Evolutionary conservation across 2,888 invertebrate species (phyloP).

Genomic region (Lasioglossum vierecki): DNA sequence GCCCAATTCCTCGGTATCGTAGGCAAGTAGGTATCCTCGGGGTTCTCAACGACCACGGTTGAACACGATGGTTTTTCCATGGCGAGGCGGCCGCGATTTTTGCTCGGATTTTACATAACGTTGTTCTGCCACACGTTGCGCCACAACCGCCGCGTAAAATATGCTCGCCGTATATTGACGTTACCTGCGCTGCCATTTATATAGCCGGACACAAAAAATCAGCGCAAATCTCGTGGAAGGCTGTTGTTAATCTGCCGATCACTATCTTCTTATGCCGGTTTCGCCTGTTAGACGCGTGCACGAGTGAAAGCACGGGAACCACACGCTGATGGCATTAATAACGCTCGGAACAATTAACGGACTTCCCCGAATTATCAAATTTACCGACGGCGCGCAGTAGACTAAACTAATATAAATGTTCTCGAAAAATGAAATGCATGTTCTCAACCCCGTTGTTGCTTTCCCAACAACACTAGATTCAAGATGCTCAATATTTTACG

Average conservation of each 20-base stretch:
- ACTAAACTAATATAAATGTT: too few relatives aligned
- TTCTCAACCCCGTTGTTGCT: too few relatives aligned
- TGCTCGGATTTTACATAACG: slow-evolving; percentile 76
- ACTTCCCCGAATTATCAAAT: not conserved
- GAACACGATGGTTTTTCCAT: slow-evolving; percentile 59
- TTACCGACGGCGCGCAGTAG: too few relatives aligned
- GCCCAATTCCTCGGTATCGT: slow-evolving; percentile 75
- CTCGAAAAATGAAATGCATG: too few relatives aligned
- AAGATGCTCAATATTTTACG: too few relatives aligned
- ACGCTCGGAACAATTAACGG: slow-evolving; percentile 24
- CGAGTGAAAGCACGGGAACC: slow-evolving; percentile 47
- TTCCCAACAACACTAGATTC: too few relatives aligned
- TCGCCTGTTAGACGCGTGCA: slow-evolving; percentile 37
- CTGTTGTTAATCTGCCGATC: slow-evolving; percentile 37
- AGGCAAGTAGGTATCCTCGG: slow-evolving; percentile 74
- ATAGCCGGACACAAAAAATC: slow-evolving; percentile 28
- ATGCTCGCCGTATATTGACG: slow-evolving; percentile 18
- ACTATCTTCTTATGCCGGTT: slow-evolving; percentile 32
- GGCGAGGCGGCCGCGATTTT: slow-evolving; percentile 62
- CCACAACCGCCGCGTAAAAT: slow-evolving; percentile 57
- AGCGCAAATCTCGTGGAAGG: slow-evolving; percentile 25
- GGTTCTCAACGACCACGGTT: slow-evolving; percentile 43
- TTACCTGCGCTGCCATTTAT: slow-evolving; percentile 4
- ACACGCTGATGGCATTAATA: slow-evolving; percentile 22
- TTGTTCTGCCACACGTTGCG: slow-evolving; percentile 67